Evolutionary conservation across 2,797 vertebrate genomes (phyloP), one percentile per base, ranked within the genome.

Genomic region (Hippocampus kuda): DNA sequence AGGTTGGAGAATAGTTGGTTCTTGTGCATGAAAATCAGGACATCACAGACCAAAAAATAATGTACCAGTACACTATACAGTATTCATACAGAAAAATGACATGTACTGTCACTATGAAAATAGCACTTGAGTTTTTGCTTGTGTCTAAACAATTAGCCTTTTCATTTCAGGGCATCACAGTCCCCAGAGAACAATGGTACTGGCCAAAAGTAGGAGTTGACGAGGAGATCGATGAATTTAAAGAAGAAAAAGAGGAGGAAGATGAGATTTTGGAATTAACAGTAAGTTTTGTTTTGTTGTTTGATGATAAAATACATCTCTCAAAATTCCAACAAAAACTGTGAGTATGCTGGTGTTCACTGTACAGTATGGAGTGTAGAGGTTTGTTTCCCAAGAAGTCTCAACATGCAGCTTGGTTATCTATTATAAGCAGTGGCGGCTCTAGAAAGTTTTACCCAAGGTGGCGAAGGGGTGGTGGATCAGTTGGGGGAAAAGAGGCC

Each of bases 161-260:
- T 74, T 66, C 27, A 1, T 75, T 78, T 0, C 68, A 92, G 92
- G 76, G 83, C 42, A 79, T 91, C 70, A 76, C 3, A 53, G 81
- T 67, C 27, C 90, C 91, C 7, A 88, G 88, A 70, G 90, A 93
- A 70, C 78, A 78, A 49, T 93, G 92, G 92, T 92, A 92, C 73
- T 93, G 91, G 91, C 90, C 91, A 56, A 87, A 88, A 84, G 70
- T 13, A 51, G 67, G 74, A 0, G 60, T 13, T 38, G 80, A 88
- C 12, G 83, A 83, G 27, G 83, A 85, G 30, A 81, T 84, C 1
- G 81, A 81, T 20, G 68, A 0, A 24, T 20, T 22, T 2, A 11
- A 83, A 1, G 68, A 84, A 3, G 77, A 82, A 2, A 72, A 81
- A 0, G 72, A 84, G 0, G 70, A 81, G 4, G 51, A 82, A 0